Conservation (phyloP, 2,888 invertebrate genomes). For the Polydesmus complanatus region DNA sequence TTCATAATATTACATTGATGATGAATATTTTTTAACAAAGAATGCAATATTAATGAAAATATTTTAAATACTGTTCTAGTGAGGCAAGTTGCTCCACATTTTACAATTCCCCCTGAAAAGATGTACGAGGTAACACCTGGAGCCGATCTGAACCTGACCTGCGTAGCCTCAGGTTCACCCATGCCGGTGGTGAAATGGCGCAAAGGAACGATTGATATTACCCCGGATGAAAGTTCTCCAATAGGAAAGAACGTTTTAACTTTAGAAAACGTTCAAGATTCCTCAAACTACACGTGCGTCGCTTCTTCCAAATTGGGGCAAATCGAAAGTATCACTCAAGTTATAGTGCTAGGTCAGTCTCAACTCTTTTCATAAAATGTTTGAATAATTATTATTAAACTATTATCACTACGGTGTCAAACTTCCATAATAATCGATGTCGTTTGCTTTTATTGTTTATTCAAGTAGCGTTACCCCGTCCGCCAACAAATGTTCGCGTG, state of each 20-base stretch:
- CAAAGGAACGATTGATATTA: slow-evolving; percentile 48
- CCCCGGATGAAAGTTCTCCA: slow-evolving; percentile 56
- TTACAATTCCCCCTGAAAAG: slow-evolving; percentile 77
- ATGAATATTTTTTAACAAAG: too few species aligned
- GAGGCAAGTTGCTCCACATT: slow-evolving; percentile 85
- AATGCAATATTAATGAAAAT: too few species aligned
- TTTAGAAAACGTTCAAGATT: slow-evolving; percentile 72
- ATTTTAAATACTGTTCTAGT: too few species aligned
- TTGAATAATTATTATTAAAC: too few species aligned
- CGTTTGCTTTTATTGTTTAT: too few species aligned
- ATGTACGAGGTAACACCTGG: slow-evolving; percentile 82
- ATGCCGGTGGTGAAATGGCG: slow-evolving; percentile 82
- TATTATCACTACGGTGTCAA: neutral
- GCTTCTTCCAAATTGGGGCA: slow-evolving; percentile 87
- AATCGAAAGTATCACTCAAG: slow-evolving; percentile 72
- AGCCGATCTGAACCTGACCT: slow-evolving; percentile 78
- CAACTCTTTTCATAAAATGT: too few species aligned
- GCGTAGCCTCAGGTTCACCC: slow-evolving; percentile 93
- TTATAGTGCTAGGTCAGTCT: slow-evolving; percentile 83
- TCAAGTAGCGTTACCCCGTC: slow-evolving; percentile 66
- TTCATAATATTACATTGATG: too few species aligned
- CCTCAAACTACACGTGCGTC: slow-evolving; percentile 92
- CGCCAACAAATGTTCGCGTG: slow-evolving; percentile 76
- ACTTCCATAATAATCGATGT: too few species aligned
- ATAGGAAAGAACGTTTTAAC: slow-evolving; percentile 65